These are phyloP conservation scores for Orussus abietinus DNA, from an alignment of 1,140 invertebrate genomes.

Conservation along the genomic window DNA sequence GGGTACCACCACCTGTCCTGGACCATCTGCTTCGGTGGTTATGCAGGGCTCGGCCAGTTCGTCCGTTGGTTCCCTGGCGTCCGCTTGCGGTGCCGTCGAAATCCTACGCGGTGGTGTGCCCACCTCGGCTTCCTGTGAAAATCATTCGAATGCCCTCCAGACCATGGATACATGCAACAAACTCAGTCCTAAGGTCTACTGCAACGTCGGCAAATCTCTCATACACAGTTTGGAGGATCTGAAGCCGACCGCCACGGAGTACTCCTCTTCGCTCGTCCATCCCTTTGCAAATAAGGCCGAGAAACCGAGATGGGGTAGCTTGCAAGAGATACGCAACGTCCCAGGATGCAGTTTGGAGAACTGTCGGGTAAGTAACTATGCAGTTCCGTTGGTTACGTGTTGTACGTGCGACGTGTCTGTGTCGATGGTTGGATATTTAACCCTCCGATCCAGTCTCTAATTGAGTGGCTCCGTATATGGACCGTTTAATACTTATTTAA, in stretches of 20 bases:
- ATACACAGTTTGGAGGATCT: slow-evolving; percentile 60
- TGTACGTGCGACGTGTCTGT: too few relatives aligned
- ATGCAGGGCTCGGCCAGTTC: slow-evolving; percentile 23
- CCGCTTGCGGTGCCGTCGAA: slow-evolving; percentile 27
- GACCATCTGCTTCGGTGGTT: slow-evolving; percentile 34
- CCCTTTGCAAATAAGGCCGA: slow-evolving; percentile 36
- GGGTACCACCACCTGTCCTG: slow-evolving; percentile 35
- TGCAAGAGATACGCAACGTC: slow-evolving; percentile 57
- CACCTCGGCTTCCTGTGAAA: slow-evolving; percentile 19
- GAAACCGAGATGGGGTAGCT: slow-evolving; percentile 54
- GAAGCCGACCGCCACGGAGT: slow-evolving; percentile 39
- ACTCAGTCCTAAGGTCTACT: slow-evolving; percentile 60
- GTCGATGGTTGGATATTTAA: too few relatives aligned
- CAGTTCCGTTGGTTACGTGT: too few relatives aligned
- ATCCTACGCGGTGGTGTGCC: slow-evolving; percentile 26
- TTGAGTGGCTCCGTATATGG: too few relatives aligned
- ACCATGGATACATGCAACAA: slow-evolving; percentile 49
- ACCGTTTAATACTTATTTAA: too few relatives aligned
- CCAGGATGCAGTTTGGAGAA: slow-evolving; percentile 17
- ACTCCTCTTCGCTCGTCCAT: slow-evolving; percentile 35
- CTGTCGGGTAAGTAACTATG: neutral
- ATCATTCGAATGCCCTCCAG: slow-evolving; percentile 6
- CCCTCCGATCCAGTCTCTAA: too few relatives aligned
- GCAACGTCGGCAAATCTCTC: slow-evolving; percentile 42
- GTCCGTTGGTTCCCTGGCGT: slow-evolving; percentile 34